Conservation (phyloP, 2,113 vertebrate genomes). For the Equus przewalskii region DNA sequence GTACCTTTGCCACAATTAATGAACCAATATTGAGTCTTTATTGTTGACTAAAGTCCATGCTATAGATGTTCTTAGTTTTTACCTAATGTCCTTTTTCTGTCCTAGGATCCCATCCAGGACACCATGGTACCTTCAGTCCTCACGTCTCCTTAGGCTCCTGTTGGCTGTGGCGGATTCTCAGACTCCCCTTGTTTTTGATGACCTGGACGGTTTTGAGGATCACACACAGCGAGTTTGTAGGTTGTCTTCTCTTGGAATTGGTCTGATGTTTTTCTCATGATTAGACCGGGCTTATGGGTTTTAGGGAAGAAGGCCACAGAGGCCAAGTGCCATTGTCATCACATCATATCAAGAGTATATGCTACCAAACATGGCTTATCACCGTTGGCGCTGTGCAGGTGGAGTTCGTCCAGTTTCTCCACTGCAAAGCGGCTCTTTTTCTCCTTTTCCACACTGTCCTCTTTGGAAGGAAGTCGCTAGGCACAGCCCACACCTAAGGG, state of each 20-base stretch:
- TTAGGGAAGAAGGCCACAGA: neutral
- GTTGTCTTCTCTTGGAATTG: neutral
- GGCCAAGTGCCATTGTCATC: neutral
- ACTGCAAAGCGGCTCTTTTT: rapidly evolving
- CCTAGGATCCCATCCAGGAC: neutral
- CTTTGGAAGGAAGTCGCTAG: neutral
- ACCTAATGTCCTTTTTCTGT: neutral
- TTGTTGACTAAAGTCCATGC: neutral
- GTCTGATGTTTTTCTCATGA: neutral
- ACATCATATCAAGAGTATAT: too few relatives aligned
- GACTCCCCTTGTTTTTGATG: neutral
- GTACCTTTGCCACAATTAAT: neutral
- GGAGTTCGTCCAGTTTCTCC: neutral
- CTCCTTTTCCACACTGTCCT: neutral
- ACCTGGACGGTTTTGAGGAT: neutral
- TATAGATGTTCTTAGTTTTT: neutral
- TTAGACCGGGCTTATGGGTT: neutral
- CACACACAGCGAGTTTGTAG: neutral
- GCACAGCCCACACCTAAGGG: neutral
- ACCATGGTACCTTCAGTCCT: rapidly evolving
- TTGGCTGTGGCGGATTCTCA: neutral
- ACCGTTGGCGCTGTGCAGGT: rapidly evolving
- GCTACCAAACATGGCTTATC: rapidly evolving
- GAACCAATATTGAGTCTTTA: too few relatives aligned
- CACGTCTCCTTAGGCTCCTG: neutral